These are phyloP conservation scores for Tenodera sinensis DNA, from an alignment of 2,888 invertebrate genomes.

Conservation along the genomic window DNA sequence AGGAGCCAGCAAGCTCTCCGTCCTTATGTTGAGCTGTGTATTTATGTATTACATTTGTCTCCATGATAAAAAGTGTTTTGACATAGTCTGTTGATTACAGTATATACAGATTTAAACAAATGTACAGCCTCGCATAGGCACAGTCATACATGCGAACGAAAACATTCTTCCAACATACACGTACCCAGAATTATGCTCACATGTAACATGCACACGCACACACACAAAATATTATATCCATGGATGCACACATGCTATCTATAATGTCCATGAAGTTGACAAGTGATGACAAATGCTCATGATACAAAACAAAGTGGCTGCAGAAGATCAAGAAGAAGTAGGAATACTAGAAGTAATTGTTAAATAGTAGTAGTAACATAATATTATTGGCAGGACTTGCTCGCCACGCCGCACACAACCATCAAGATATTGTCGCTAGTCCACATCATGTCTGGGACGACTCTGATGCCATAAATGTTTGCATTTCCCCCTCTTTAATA, in stretches of 20 bases:
- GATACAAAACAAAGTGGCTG: background rate
- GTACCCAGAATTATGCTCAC: background rate
- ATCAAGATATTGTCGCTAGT: background rate
- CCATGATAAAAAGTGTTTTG: background rate
- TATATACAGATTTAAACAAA: background rate
- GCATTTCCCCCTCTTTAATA: background rate
- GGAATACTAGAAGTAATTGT: background rate
- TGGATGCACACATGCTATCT: background rate
- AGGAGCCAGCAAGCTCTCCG: no score
- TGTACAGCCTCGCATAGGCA: background rate
- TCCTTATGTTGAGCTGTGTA: background rate
- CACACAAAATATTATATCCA: background rate
- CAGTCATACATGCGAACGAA: background rate
- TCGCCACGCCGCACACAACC: background rate
- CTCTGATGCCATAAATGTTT: background rate
- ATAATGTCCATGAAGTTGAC: background rate
- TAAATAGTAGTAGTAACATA: background rate
- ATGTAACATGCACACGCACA: background rate
- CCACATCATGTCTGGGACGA: background rate
- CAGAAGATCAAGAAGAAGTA: background rate
- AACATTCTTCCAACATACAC: background rate
- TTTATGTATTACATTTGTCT: background rate
- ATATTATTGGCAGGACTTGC: background rate
- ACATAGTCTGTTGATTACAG: background rate
- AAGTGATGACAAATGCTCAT: background rate